Base-by-base conservation (phyloP, 2,888 invertebrate species). In the Osmoderma eremita region DNA sequence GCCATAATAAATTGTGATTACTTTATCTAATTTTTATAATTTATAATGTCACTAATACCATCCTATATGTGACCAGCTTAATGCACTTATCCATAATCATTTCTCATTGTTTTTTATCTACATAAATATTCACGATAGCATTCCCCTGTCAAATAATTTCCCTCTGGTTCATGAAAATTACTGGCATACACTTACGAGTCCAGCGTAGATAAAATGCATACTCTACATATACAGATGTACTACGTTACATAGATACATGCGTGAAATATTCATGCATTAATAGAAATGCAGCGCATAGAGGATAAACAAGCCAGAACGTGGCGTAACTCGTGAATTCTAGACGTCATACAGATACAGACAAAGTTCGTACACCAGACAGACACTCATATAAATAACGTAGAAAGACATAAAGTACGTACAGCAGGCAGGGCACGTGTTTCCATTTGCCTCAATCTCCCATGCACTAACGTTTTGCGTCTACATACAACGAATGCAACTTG, bases 361-460 rank as follows among this genome's bases (percentile, higher is more conserved):
- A 30, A 6, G 30, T 30, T 30, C 8, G 6, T 30, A 6, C 30
- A 30, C 1, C 30, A 30, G 3, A 30, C 48, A 18, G 48, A 8
- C 18, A 48, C 20, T 48, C 6, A 30, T 30, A 30, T 30, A 30
- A 30, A 30, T 30, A 48, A 20, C 17, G 56, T 39, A 12, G 8
- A 56, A 22, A 56, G 15, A n/a, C 53, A n/a, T 53, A 45, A 30
- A 61, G 15, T 17, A 17, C n/a, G n/a, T 13, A 48, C 15, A 6
- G 12, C 22, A 41, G n/a, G 8, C 45, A 18, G 45, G 41, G 41
- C 58, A 61, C 58, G 45, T 61, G 58, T 45, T 61, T 61, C 15
- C 30, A 61, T 61, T 61, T 61, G 17, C 45, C 58, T 48, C 58
- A 48, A 42, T 45, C 45, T 8, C 30, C 24, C 20, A 45, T 61